These are phyloP conservation scores for Hyperoplus immaculatus DNA, from an alignment of 2,797 vertebrate genomes.

Conservation along the genomic window DNA sequence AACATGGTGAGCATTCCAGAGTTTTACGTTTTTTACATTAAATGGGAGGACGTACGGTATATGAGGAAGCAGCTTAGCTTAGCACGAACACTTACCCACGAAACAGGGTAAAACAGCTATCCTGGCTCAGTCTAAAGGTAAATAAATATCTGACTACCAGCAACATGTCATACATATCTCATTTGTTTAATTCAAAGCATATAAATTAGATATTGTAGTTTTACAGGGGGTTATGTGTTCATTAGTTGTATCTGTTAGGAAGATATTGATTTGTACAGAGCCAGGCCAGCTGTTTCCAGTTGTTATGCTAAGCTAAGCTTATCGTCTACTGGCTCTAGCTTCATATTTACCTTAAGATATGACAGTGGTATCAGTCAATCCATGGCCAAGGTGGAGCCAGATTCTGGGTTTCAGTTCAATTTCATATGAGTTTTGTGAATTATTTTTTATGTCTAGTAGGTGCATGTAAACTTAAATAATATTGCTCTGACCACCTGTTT, in stretches of 20 bases:
- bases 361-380: not conserved
- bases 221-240: not conserved
- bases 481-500: not conserved
- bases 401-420: too few relatives aligned
- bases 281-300: not conserved
- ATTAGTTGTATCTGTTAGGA: not conserved
- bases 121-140: not conserved
- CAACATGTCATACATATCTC: not conserved
- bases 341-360: not conserved
- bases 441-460: too few relatives aligned
- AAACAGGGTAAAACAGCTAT: not conserved
- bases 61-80: too few relatives aligned
- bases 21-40: slow-evolving; percentile 7
- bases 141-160: too few relatives aligned
- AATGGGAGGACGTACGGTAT: too few relatives aligned
- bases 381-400: too few relatives aligned
- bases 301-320: not conserved
- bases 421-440: too few relatives aligned
- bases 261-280: not conserved
- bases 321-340: not conserved
- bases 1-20: slow-evolving; percentile 90
- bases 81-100: not conserved
- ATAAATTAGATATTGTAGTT: not conserved
- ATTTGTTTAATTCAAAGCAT: not conserved
- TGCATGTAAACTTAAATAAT: not conserved